Percentiles rank a stretch among this genome's conserved stretches.
Conservation (phyloP, 2,888 invertebrate species). For the Amiota mariae region DNA sequence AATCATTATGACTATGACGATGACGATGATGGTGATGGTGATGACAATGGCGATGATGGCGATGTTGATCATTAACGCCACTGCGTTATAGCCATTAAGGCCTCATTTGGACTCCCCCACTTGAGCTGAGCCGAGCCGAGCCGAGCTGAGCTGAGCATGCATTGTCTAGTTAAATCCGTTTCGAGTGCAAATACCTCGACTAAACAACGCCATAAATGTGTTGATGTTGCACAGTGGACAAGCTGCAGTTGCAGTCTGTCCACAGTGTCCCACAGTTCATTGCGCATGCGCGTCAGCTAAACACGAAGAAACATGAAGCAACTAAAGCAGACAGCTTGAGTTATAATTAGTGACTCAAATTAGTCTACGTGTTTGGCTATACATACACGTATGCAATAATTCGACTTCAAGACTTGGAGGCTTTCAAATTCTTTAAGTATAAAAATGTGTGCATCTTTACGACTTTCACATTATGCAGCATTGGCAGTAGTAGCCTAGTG, state of each 20-base stretch:
- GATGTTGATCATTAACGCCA: constrained; percentile 25
- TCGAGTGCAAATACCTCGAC: constrained; percentile 30
- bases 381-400: neutral
- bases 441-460: neutral
- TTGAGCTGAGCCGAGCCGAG: neutral
- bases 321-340: constrained; percentile 36
- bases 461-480: constrained; percentile 23
- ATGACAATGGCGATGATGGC: constrained; percentile 24
- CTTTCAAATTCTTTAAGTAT: neutral
- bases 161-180: constrained; percentile 54
- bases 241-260: neutral
- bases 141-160: neutral
- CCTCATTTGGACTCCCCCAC: constrained; percentile 28
- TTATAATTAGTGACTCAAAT: constrained; percentile 60
- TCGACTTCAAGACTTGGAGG: too few relatives aligned
- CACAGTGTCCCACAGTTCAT: constrained; percentile 45
- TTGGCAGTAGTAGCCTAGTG: neutral
- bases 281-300: constrained; percentile 59
- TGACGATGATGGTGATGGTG: constrained; percentile 10
- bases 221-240: too few relatives aligned
- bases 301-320: constrained; percentile 38
- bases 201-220: constrained; percentile 17
- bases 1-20: constrained; percentile 15
- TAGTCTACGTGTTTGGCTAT: constrained; percentile 49
- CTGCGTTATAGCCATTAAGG: constrained; percentile 25